Percentiles rank a stretch among this genome's conserved stretches.
Conservation (phyloP, 2,888 invertebrate species). For the Ethmia dodecea region DNA sequence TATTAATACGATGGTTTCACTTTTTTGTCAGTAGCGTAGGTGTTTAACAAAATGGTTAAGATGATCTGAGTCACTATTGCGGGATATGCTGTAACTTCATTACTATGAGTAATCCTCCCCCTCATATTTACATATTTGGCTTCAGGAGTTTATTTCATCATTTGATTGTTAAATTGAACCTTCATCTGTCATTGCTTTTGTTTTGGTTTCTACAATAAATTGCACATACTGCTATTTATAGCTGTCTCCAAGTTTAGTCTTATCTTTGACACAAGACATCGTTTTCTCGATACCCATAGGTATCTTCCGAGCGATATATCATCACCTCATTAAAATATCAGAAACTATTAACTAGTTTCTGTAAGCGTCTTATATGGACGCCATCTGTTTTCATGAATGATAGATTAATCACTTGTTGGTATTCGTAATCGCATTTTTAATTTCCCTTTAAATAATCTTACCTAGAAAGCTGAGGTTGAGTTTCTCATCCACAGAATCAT, state of each 20-base stretch:
- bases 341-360: slow-evolving; percentile 16
- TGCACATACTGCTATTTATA: slow-evolving; percentile 15
- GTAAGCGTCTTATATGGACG: slow-evolving; percentile 8
- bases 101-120: slow-evolving; percentile 38
- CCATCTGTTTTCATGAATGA: slow-evolving; percentile 8
- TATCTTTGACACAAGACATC: slow-evolving; percentile 18
- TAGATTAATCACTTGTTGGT: slow-evolving; percentile 1
- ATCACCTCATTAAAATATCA: slow-evolving; percentile 20
- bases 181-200: too few relatives aligned
- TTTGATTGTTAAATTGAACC: too few relatives aligned
- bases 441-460: slow-evolving; percentile 29
- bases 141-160: neutral
- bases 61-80: slow-evolving; percentile 33
- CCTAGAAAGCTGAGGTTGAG: slow-evolving; percentile 74
- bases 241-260: slow-evolving; percentile 12
- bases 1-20: slow-evolving; percentile 6
- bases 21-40: slow-evolving; percentile 15
- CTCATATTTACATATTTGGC: neutral
- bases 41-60: slow-evolving; percentile 10
- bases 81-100: slow-evolving; percentile 33
- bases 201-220: slow-evolving; percentile 8
- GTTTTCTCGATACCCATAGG: slow-evolving; percentile 23
- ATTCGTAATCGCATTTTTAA: neutral
- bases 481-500: slow-evolving; percentile 66
- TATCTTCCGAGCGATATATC: slow-evolving; percentile 22